Percentiles rank a stretch among this genome's conserved stretches.
phyloP scores from a whole-genome alignment of 2,888 invertebrate species.

The Ligdia adustata region DNA sequence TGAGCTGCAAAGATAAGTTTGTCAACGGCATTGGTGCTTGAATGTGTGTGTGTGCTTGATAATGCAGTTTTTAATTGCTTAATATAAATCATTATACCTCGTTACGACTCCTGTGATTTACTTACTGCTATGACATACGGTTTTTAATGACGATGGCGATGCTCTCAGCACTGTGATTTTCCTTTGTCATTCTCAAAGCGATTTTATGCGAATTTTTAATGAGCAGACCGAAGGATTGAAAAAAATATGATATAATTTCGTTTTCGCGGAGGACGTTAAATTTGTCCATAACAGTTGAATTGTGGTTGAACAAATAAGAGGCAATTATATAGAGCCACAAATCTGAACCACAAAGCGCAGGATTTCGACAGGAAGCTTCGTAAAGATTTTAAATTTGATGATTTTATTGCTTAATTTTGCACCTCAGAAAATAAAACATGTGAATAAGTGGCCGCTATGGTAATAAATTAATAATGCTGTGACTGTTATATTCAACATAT shows the following conservation, averaged over 20 bases:
- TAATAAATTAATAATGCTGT: too few species aligned
- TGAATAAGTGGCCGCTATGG: too few species aligned
- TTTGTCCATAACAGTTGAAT: conserved; percentile 45
- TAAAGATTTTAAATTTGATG: conserved; percentile 11
- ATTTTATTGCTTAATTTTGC: conserved; percentile 8
- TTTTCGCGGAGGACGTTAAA: conserved; percentile 50
- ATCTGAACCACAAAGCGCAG: conserved; percentile 11
- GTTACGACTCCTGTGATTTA: conserved; percentile 78
- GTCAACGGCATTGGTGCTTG: conserved; percentile 11
- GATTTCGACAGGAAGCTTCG: conserved; percentile 13
- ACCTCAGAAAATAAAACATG: not conserved
- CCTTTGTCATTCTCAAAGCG: conserved; percentile 67
- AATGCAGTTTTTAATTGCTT: conserved; percentile 75
- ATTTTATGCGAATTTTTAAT: conserved; percentile 75
- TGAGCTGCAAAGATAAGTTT: conserved; percentile 20
- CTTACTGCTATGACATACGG: conserved; percentile 75
- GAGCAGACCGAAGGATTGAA: conserved; percentile 59
- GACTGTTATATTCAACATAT: too few species aligned
- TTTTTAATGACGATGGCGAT: conserved; percentile 72
- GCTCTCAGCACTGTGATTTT: conserved; percentile 47
- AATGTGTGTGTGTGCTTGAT: conserved; percentile 56
- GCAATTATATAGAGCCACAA: conserved; percentile 17
- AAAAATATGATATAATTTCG: conserved; percentile 52
- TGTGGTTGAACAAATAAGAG: conserved; percentile 34
- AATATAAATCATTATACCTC: conserved; percentile 76